These are phyloP conservation scores for Setophaga coronata DNA, from an alignment of 2,113 vertebrate species.

Conservation along the genomic window DNA sequence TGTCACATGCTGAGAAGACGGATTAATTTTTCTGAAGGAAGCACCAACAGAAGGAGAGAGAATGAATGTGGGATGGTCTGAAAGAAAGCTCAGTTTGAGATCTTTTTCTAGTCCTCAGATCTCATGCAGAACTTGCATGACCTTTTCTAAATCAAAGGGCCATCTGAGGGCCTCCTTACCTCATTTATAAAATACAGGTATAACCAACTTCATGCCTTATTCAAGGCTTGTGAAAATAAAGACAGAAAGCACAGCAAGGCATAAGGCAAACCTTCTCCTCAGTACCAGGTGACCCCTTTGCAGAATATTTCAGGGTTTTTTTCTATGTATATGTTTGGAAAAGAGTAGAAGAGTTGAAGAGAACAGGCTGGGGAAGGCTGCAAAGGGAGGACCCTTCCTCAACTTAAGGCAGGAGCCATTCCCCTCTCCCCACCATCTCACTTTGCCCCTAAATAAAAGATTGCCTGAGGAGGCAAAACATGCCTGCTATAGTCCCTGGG, in stretches of 20 bases:
- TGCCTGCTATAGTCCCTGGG: neutral
- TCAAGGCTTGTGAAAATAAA: neutral
- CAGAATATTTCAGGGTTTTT: neutral
- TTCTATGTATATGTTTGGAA: neutral
- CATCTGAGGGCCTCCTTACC: neutral
- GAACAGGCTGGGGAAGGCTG: neutral
- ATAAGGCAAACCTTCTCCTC: neutral
- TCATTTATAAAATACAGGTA: neutral
- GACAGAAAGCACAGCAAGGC: accelerated
- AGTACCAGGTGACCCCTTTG: neutral
- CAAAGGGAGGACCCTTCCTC: neutral
- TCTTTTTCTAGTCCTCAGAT: neutral
- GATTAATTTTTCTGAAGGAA: neutral
- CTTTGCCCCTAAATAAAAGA: neutral
- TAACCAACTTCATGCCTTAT: neutral
- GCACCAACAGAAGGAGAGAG: neutral
- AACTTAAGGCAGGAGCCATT: accelerated
- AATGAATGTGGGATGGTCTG: neutral
- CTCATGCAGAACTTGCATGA: neutral
- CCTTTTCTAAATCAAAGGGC: neutral
- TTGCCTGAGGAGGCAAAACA: neutral
- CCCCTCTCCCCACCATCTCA: neutral
- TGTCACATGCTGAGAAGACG: neutral
- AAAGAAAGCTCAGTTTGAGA: neutral
- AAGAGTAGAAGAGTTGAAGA: neutral